These are phyloP conservation scores for Baccha elongata DNA, from an alignment of 2,888 invertebrate species.

Conservation along the genomic window DNA sequence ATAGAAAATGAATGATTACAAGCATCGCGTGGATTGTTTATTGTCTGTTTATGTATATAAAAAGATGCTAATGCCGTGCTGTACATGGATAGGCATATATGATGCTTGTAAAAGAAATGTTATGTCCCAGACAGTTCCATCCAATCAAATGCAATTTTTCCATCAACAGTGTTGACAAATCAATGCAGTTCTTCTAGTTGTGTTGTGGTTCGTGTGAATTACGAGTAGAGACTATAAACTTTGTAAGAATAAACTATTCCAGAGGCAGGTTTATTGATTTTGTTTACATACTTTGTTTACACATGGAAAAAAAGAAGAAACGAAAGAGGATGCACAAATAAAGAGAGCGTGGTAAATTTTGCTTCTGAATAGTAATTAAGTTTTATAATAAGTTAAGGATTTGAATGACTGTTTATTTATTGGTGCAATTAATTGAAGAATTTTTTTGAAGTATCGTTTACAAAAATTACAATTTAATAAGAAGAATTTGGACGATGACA, in stretches of 20 bases:
- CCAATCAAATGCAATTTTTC: not conserved
- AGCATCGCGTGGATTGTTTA: not conserved
- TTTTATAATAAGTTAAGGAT: not conserved
- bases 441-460: not conserved
- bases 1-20: not conserved
- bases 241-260: not conserved
- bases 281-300: constrained; percentile 12
- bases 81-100: not conserved
- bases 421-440: not conserved
- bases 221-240: not conserved
- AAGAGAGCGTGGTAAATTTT: not conserved
- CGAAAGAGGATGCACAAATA: not conserved
- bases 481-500: not conserved
- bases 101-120: constrained; percentile 7
- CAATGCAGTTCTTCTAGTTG: constrained; percentile 4
- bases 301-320: not conserved
- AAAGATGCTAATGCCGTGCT: not conserved
- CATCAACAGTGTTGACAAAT: constrained; percentile 20
- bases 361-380: not conserved
- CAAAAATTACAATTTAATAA: not conserved
- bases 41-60: not conserved
- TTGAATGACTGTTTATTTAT: not conserved
- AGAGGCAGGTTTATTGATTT: constrained; percentile 1
- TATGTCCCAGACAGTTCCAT: not conserved
- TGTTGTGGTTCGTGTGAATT: constrained; percentile 1